These are phyloP conservation scores for Acronicta leporina DNA, from an alignment of 2,888 invertebrate genomes.

Conservation along the genomic window DNA sequence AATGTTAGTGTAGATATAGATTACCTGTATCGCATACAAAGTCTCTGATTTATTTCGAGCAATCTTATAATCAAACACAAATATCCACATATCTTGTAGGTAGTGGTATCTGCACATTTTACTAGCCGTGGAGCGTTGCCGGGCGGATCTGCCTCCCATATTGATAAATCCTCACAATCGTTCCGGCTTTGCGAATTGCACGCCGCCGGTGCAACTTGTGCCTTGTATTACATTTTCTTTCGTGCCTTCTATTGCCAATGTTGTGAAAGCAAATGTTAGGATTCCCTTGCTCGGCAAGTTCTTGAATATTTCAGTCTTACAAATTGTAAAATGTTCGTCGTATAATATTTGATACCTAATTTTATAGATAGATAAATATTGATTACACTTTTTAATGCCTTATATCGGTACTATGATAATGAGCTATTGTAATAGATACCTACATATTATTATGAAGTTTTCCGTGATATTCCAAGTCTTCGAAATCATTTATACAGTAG, in stretches of 20 bases:
- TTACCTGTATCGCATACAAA: not conserved
- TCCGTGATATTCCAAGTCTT: no score
- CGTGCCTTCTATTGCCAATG: slow-evolving; percentile 40
- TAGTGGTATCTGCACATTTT: slow-evolving; percentile 55
- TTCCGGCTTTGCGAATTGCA: slow-evolving; percentile 79
- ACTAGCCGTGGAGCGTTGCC: slow-evolving; percentile 55
- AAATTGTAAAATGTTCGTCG: slow-evolving; percentile 5
- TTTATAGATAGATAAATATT: not conserved
- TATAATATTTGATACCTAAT: not conserved
- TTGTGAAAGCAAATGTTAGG: slow-evolving; percentile 44
- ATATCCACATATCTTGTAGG: slow-evolving; percentile 59
- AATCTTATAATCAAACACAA: slow-evolving; percentile 46
- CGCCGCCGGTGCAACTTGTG: slow-evolving; percentile 67
- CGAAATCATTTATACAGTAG: no score
- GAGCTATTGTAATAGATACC: no score
- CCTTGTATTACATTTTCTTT: slow-evolving; percentile 73
- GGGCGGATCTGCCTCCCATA: slow-evolving; percentile 73
- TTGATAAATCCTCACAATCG: slow-evolving; percentile 84
- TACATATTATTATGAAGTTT: no score
- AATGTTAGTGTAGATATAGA: no score
- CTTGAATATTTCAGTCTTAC: slow-evolving; percentile 24
- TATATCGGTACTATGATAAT: no score
- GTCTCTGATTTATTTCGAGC: slow-evolving; percentile 10
- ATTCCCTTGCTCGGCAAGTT: slow-evolving; percentile 32
- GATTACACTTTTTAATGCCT: not conserved